Evolutionary conservation across 2,113 vertebrate genomes (phyloP), one percentile per base, ranked within the genome.

Genomic region (Melospiza georgiana): DNA sequence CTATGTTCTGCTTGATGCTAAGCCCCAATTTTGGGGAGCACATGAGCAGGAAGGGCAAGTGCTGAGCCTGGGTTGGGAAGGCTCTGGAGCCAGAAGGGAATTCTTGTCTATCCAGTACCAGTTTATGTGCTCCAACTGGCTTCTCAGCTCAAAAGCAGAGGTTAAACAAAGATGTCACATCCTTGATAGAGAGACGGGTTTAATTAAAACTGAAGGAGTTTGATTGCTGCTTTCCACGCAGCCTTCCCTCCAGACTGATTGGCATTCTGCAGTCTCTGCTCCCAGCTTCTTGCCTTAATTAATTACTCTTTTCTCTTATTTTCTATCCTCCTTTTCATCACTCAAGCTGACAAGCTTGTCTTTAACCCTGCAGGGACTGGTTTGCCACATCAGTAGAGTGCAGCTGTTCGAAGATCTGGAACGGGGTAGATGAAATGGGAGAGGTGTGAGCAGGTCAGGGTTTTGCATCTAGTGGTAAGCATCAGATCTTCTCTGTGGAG

Each of bases 131-230:
- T 88, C 35, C 18, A 84, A 41, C 65, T n/a, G 15, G 82, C 44
- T 91, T 93, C 71, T 61, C 52, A 59, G 49, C 58, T 88, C 66
- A 71, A 57, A 91, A 58, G 44, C 6, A 62, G 78, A 87, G 46
- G 51, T 59, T 57, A 88, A 92, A 35, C 81, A 85, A 73, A 91
- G 48, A 62, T 81, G 30, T 84, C 39, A 44, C 15, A 37, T 72
- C 57, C 79, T 92, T 77, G 52, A 54, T 66, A 41, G 0, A 30
- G 28, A 84, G 30, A 31, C 5, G 25, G 49, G 35, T 61, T 87
- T 94, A 92, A 96, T 93, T 95, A 94, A 89, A 92, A 27, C 61
- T 25, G 80, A 72, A 81, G 27, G 54, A 90, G 57, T 33, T 80
- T 71, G 46, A 74, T 77, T 90, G 61, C 79, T 48, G 35, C 54